Conservation (phyloP, 1,140 invertebrate genomes). For the Ephestia elutella region DNA sequence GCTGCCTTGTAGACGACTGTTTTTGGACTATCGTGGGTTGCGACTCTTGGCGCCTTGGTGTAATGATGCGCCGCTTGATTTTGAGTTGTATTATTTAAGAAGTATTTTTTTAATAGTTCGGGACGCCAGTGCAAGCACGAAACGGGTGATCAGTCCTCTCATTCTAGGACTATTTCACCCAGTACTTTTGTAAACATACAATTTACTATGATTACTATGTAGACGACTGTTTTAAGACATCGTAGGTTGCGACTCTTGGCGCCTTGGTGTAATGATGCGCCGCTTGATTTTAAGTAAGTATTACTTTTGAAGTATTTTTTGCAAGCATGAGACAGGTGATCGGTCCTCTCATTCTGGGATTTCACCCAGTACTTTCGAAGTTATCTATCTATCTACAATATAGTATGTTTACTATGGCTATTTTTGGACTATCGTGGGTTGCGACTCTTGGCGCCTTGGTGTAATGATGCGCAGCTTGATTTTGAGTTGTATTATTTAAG, state of each 20-base stretch:
- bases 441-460: slow-evolving; percentile 92
- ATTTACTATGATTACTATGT: too few relatives aligned
- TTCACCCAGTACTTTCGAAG: too few relatives aligned
- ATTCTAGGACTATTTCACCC: too few relatives aligned
- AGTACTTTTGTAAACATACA: too few relatives aligned
- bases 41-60: slow-evolving; percentile 94
- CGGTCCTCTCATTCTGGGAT: too few relatives aligned
- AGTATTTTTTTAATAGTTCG: not conserved
- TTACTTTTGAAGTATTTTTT: too few relatives aligned
- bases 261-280: slow-evolving; percentile 90
- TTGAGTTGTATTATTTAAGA: slow-evolving; percentile 26
- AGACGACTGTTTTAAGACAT: too few relatives aligned
- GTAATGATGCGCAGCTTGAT: slow-evolving; percentile 80
- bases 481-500: slow-evolving; percentile 52
- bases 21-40: slow-evolving; percentile 96
- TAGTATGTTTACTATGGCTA: too few relatives aligned
- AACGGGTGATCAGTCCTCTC: too few relatives aligned
- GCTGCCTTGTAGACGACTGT: slow-evolving; percentile 88
- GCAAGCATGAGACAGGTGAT: too few relatives aligned
- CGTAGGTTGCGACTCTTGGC: slow-evolving; percentile 91
- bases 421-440: slow-evolving; percentile 97
- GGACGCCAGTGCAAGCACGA: too few relatives aligned
- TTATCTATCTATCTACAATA: too few relatives aligned
- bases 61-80: slow-evolving; percentile 78
- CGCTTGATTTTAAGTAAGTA: slow-evolving; percentile 74